These are phyloP conservation scores for Mobula birostris DNA, from an alignment of 2,113 vertebrate species.

Conservation along the genomic window DNA sequence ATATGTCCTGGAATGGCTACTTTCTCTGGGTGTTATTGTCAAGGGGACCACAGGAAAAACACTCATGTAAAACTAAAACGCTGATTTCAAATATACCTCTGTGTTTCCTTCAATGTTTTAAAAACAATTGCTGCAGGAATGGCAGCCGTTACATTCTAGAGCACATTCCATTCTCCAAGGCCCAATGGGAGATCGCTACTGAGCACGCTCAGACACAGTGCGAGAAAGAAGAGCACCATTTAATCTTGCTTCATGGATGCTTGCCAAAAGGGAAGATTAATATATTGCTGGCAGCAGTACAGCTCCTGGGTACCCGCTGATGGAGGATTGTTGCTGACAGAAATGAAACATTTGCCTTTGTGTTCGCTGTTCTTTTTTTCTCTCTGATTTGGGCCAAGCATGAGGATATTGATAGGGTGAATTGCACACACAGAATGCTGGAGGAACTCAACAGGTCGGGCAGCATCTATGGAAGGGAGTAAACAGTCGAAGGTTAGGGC, in stretches of 20 bases:
- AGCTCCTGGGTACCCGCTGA: neutral
- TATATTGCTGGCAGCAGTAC: neutral
- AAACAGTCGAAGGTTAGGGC: no score
- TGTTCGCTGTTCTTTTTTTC: neutral
- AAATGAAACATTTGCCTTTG: neutral
- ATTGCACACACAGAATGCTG: no score
- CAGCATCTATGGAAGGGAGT: no score
- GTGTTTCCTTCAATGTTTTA: neutral
- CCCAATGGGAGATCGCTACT: neutral
- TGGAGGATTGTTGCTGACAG: neutral
- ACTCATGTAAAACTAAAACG: neutral
- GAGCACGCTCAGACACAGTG: neutral
- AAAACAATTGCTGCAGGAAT: neutral
- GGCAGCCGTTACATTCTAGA: neutral
- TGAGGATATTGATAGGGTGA: neutral
- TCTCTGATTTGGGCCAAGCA: neutral
- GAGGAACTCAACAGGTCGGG: no score
- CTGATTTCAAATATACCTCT: neutral
- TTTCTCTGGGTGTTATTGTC: neutral
- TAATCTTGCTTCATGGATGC: neutral
- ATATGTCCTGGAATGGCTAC: neutral
- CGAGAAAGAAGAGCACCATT: neutral
- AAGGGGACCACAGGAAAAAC: neutral
- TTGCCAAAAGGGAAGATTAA: constrained; percentile 17
- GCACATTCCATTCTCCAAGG: neutral